These are phyloP conservation scores for Hypotaenidia philippensis DNA, from an alignment of 2,797 vertebrate genomes.

Conservation along the genomic window DNA sequence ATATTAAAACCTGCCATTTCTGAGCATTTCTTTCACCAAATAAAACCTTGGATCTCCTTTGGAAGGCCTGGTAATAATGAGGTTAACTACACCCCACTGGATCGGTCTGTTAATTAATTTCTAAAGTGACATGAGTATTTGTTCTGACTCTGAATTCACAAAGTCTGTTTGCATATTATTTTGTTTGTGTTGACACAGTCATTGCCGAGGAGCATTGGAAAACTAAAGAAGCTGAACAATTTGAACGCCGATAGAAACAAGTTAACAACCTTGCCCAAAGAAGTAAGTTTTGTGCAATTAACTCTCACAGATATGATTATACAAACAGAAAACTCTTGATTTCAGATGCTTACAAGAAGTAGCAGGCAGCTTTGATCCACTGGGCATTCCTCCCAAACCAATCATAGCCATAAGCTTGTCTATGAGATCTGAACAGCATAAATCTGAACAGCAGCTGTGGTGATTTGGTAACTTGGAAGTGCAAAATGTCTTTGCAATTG, in stretches of 20 bases:
- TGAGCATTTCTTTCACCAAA: background rate
- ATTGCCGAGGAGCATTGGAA: slow-evolving; percentile 94
- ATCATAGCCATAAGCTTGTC: background rate
- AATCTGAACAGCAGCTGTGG: background rate
- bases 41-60: background rate
- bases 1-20: background rate
- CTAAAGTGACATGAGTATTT: background rate
- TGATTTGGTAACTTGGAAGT: background rate
- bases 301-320: background rate
- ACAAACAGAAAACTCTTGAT: background rate
- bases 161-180: background rate
- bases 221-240: slow-evolving; percentile 94
- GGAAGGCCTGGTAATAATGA: background rate
- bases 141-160: background rate
- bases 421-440: background rate
- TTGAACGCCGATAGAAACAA: slow-evolving; percentile 97
- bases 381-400: background rate
- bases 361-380: background rate
- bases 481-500: background rate
- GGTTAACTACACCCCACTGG: background rate
- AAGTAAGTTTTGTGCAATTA: slow-evolving; percentile 84
- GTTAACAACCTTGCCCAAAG: slow-evolving; percentile 92
- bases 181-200: slow-evolving; percentile 80
- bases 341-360: background rate
- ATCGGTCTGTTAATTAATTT: background rate